Percentiles rank a stretch among this genome's conserved stretches.
Evolutionary conservation across 2,113 vertebrate genomes (phyloP).

Genomic region (Ciconia boyciana): DNA sequence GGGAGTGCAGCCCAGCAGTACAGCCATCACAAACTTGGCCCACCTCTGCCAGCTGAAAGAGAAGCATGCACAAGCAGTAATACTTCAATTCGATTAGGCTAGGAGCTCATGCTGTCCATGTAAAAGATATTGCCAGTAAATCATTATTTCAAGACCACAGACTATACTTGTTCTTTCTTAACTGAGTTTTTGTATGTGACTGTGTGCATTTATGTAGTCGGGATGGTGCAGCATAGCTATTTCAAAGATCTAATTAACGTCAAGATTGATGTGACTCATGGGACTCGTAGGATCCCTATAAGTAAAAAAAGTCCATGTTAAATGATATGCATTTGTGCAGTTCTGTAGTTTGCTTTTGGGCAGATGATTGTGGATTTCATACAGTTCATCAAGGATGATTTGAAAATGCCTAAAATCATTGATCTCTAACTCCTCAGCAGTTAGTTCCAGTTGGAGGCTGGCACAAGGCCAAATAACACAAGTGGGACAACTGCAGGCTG

Average conservation of each 20-base stretch:
- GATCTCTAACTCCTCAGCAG: slow-evolving; percentile 26
- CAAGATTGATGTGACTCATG: slow-evolving; percentile 22
- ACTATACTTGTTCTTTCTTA: neutral
- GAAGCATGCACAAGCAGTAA: neutral
- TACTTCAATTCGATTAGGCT: neutral
- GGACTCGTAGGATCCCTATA: neutral
- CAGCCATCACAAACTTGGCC: neutral
- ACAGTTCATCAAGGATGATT: slow-evolving; percentile 44
- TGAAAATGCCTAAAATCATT: slow-evolving; percentile 33
- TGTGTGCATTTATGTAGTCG: neutral
- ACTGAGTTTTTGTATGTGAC: neutral
- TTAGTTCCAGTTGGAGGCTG: neutral
- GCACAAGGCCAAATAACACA: slow-evolving; percentile 12
- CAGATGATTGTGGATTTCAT: neutral
- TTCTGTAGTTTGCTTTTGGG: neutral
- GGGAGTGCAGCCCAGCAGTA: neutral
- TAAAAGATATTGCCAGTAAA: neutral
- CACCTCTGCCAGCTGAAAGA: neutral
- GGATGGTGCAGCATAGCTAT: neutral
- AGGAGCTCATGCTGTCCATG: neutral
- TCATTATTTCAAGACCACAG: neutral
- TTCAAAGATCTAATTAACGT: slow-evolving; percentile 42
- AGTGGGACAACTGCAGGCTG: neutral
- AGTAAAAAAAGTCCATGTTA: neutral
- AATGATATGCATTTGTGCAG: neutral